Percentiles rank a stretch among this genome's conserved stretches.
Evolutionary conservation across 2,888 invertebrate genomes (phyloP).

Genomic region (Mimachlamys varia): DNA sequence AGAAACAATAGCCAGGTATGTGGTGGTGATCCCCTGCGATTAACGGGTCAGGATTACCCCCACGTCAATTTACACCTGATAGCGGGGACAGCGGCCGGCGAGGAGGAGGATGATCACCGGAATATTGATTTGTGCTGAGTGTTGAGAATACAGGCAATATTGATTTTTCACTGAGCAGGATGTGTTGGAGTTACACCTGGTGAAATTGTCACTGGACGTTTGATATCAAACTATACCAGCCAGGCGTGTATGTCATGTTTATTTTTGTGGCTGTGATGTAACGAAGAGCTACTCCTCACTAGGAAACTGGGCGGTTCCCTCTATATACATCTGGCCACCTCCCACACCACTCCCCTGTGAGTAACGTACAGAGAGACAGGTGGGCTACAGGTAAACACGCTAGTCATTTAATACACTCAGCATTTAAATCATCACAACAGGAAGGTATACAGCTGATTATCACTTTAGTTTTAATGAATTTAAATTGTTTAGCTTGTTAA

Average conservation of each 20-base stretch:
- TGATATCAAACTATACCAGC: not conserved
- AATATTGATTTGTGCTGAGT: not conserved
- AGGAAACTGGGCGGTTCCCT: not conserved
- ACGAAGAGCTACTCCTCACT: not conserved
- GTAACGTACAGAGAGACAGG: not conserved
- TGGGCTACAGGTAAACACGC: not conserved
- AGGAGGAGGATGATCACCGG: not conserved
- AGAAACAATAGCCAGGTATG: slow-evolving; percentile 23
- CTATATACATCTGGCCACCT: slow-evolving; percentile 18
- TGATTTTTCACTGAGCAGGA: not conserved
- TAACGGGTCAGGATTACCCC: slow-evolving; percentile 19
- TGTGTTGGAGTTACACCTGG: not conserved
- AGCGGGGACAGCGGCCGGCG: not conserved
- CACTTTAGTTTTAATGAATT: not conserved
- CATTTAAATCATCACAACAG: slow-evolving; percentile 20
- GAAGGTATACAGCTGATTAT: not conserved
- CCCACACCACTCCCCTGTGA: not conserved
- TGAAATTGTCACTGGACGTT: not conserved
- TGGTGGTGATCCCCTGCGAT: not conserved
- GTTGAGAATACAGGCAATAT: not conserved
- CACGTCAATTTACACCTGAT: not conserved
- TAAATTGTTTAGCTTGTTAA: not conserved
- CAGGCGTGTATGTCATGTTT: not conserved
- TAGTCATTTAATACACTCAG: not conserved
- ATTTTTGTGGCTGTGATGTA: slow-evolving; percentile 1